Conservation (phyloP, 35 echinoderm and acorn worm genomes). For the Hemicentrotus pulcherrimus region DNA sequence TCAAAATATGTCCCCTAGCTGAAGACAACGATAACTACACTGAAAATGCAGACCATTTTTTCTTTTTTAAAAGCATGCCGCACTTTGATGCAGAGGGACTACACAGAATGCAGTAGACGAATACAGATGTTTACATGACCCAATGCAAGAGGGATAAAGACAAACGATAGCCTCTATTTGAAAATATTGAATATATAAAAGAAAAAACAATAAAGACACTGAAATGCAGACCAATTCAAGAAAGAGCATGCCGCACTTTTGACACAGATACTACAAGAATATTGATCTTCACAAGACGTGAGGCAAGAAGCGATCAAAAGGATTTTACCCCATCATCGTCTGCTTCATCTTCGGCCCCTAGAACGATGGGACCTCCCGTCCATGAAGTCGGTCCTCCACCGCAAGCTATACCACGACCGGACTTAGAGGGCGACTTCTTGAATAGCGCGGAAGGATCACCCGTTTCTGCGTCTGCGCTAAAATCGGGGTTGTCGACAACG, state of each 20-base stretch:
- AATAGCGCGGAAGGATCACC: constrained; percentile 69
- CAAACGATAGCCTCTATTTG: not conserved
- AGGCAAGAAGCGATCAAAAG: not conserved
- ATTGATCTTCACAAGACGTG: not conserved
- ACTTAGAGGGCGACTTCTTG: constrained; percentile 45
- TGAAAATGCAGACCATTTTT: not conserved
- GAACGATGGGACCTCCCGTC: constrained; percentile 45
- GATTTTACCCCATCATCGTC: constrained; percentile 35
- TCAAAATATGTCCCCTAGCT: not conserved
- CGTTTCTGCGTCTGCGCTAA: constrained; percentile 27
- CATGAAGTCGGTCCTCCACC: constrained; percentile 50
- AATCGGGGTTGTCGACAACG: constrained; percentile 64
- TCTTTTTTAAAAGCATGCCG: not conserved
- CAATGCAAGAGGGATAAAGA: not conserved
- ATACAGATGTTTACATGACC: not conserved
- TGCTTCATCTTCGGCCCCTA: not conserved
- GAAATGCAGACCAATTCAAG: not conserved
- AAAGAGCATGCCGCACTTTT: not conserved
- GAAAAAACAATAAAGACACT: not conserved
- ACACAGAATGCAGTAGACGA: not conserved
- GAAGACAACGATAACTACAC: not conserved
- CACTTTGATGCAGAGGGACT: not conserved
- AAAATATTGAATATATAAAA: not conserved
- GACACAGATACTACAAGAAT: not conserved
- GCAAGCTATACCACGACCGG: constrained; percentile 32